Evolutionary conservation across 2,888 invertebrate species (phyloP).

Genomic region (Hemistola chrysoprasaria): DNA sequence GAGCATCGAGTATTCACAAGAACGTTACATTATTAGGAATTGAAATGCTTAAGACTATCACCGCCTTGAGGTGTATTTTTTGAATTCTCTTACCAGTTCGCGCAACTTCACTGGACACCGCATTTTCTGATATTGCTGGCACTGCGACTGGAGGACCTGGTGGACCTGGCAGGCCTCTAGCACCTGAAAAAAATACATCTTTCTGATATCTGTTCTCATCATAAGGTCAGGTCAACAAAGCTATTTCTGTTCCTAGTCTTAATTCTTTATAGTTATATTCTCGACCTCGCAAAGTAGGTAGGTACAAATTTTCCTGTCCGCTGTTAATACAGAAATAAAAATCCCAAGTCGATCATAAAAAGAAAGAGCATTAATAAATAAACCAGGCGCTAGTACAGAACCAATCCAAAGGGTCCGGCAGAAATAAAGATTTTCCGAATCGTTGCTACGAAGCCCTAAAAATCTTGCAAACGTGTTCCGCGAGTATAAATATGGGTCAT

Average conservation of each 20-base stretch:
- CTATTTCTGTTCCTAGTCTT: no score
- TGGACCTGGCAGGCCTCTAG: constrained; percentile 61
- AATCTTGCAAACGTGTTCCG: constrained; percentile 70
- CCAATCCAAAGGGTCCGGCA: constrained; percentile 55
- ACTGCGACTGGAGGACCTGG: constrained; percentile 49
- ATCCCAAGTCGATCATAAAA: constrained; percentile 55
- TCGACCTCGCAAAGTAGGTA: not conserved
- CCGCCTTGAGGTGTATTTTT: no score
- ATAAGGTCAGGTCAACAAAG: no score
- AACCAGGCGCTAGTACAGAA: constrained; percentile 50
- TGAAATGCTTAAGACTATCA: no score
- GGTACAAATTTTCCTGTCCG: constrained; percentile 28
- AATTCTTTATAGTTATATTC: no score
- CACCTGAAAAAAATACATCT: constrained; percentile 50
- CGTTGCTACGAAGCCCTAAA: constrained; percentile 70
- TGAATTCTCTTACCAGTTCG: constrained; percentile 47
- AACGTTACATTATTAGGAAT: no score
- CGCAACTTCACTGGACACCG: constrained; percentile 49
- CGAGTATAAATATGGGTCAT: constrained; percentile 74
- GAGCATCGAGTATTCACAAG: no score
- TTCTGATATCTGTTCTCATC: not conserved
- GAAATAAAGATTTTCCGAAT: constrained; percentile 77
- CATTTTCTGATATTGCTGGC: constrained; percentile 48
- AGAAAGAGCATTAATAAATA: constrained; percentile 65
- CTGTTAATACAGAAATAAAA: constrained; percentile 47